Percentiles rank a stretch among this genome's conserved stretches.
These are phyloP conservation scores for Bothrops alternatus DNA, from an alignment of 2,797 vertebrate genomes.

Conservation along the genomic window DNA sequence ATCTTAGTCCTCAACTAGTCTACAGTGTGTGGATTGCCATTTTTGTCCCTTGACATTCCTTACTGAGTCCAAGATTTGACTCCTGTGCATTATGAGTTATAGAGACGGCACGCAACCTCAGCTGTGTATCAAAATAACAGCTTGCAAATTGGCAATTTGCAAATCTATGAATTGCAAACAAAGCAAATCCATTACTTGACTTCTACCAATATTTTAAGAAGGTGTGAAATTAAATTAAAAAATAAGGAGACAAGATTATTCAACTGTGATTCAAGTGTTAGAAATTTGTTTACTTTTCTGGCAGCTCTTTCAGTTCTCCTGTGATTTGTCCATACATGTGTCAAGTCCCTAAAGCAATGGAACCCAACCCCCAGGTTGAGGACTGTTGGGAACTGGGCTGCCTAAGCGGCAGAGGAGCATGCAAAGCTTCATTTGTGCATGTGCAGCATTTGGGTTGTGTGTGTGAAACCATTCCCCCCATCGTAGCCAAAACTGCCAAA, in stretches of 20 bases:
- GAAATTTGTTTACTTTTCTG: background rate
- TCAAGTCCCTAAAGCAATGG: background rate
- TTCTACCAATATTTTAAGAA: constrained; percentile 26
- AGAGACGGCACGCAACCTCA: background rate
- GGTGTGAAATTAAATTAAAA: constrained; percentile 32
- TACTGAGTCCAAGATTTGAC: background rate
- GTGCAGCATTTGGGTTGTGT: background rate
- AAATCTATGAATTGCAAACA: constrained; percentile 28
- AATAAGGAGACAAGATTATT: background rate
- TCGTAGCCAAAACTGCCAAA: background rate
- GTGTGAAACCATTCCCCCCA: background rate
- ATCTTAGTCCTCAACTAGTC: background rate
- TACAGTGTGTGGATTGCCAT: background rate
- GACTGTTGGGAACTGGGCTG: background rate
- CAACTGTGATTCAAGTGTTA: constrained; percentile 15
- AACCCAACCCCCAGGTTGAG: background rate
- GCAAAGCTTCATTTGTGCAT: background rate
- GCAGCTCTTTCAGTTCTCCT: background rate
- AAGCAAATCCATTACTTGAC: constrained; percentile 22
- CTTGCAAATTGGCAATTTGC: constrained; percentile 10
- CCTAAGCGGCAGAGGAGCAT: rapidly evolving
- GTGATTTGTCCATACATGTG: background rate
- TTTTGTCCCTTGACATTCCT: background rate
- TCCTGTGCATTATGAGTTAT: background rate
- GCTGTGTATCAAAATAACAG: constrained; percentile 9